These are phyloP conservation scores for Arnoldichthys spilopterus DNA, from an alignment of 2,797 vertebrate genomes.

Conservation along the genomic window DNA sequence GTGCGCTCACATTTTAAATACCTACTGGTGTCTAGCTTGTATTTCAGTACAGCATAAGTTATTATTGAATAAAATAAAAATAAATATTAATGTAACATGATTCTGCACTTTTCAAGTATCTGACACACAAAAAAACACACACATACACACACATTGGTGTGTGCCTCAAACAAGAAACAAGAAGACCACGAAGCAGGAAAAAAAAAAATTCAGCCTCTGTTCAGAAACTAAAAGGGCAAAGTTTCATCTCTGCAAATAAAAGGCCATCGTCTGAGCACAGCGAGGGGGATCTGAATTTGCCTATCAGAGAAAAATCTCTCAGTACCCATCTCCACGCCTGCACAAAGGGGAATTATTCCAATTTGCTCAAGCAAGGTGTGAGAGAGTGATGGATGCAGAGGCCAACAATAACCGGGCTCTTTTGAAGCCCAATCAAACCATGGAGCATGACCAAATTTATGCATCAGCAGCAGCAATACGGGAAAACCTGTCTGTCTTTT, in stretches of 20 bases:
- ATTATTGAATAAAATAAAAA: too few species aligned
- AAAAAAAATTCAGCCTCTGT: not conserved
- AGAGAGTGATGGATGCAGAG: slow-evolving; percentile 32
- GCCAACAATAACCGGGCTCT: slow-evolving; percentile 35
- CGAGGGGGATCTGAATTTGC: not conserved
- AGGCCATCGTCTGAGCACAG: not conserved
- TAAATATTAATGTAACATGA: too few species aligned
- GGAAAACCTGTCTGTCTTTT: slow-evolving; percentile 35
- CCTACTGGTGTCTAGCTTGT: too few species aligned
- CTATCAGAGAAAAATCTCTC: not conserved
- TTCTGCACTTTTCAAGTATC: too few species aligned
- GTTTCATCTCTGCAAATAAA: slow-evolving; percentile 15
- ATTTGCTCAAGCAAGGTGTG: slow-evolving; percentile 33
- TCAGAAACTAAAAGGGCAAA: not conserved
- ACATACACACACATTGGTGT: not conserved
- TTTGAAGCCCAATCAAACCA: slow-evolving; percentile 54
- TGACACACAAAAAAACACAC: too few species aligned
- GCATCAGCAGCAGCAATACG: slow-evolving; percentile 41
- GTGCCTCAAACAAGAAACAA: not conserved
- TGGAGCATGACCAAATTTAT: slow-evolving; percentile 45
- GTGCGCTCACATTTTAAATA: too few species aligned
- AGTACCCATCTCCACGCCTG: not conserved
- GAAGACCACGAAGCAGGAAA: not conserved
- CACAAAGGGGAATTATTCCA: slow-evolving; percentile 25
- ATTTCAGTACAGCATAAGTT: too few species aligned